Percentiles rank a stretch among this genome's conserved stretches.
These are phyloP conservation scores for Hippoglossus hippoglossus DNA, from an alignment of 2,797 vertebrate genomes.

Conservation along the genomic window DNA sequence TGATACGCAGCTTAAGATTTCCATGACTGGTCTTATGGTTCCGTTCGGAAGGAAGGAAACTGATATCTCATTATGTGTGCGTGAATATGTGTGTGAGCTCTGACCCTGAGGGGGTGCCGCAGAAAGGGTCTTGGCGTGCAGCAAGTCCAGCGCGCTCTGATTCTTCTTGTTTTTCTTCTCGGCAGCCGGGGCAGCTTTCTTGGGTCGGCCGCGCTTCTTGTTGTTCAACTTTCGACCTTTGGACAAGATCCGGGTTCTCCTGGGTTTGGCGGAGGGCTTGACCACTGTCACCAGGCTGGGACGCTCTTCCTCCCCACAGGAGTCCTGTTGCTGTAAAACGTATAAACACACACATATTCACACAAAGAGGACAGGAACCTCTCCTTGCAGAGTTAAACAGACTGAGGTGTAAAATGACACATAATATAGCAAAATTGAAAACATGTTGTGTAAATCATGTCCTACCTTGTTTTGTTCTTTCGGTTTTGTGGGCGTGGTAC, in stretches of 20 bases:
- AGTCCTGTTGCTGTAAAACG: slow-evolving; percentile 86
- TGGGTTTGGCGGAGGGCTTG: slow-evolving; percentile 92
- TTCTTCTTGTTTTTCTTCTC: slow-evolving; percentile 94
- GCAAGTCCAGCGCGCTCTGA: slow-evolving; percentile 92
- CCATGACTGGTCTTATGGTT: not conserved
- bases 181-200: slow-evolving; percentile 87
- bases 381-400: not conserved
- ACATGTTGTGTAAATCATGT: not conserved
- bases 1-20: not conserved
- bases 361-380: not conserved
- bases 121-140: slow-evolving; percentile 92
- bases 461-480: slow-evolving; percentile 91
- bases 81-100: slow-evolving; percentile 37
- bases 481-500: slow-evolving; percentile 94
- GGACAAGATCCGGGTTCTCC: slow-evolving; percentile 89
- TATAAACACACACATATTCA: not conserved
- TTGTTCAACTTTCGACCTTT: slow-evolving; percentile 95
- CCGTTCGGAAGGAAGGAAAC: not conserved
- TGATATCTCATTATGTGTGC: not conserved
- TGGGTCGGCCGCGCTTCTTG: slow-evolving; percentile 95
- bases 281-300: slow-evolving; percentile 81
- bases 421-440: not conserved
- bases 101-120: slow-evolving; percentile 94
- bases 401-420: not conserved
- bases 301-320: slow-evolving; percentile 92